Evolutionary conservation across 2,113 vertebrate genomes (phyloP), one percentile per base, ranked within the genome.

Genomic region (Argyrosomus japonicus): DNA sequence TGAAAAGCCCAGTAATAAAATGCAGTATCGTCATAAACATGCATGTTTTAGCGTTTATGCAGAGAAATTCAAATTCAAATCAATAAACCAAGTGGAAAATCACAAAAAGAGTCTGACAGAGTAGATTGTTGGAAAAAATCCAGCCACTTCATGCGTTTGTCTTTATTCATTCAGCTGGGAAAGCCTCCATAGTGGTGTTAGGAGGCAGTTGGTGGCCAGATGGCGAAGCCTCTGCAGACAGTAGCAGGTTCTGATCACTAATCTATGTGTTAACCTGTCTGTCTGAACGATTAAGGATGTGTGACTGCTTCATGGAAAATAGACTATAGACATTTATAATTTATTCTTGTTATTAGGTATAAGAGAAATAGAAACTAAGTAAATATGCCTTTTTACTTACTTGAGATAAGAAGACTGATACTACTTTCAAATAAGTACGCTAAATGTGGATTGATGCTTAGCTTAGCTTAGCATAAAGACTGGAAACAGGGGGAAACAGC

Each of bases 171-270:
- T 27, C 10, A 10, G 21, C 29, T 61, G 18, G 40, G 58, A 63
- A 23, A 43, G 12, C 13, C 12, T 36, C 21, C 50, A 21, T 25
- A 14, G 51, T 25, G 40, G 61, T 58, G 51, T 57, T 14, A 11
- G 21, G 58, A 71, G 69, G 51, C 61, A 73, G 69, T 64, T 73
- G 61, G 78, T 25, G 27, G 11, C 69, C 78, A 65, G 68, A 48
- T 80, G 61, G 78, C 65, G 78, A 32, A 7, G 60, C 60, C 51
- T 56, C 77, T 63, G 36, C 25, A 27, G 54, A 58, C 69, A 27
- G 40, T 14, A 13, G 53, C 57, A 62, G n/a, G 12, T 45, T 17
- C 40, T 58, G 18, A 29, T 32, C 57, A 40, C 25, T 60, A 47
- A 73, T 73, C 23, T 36, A 47, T 32, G 36, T 32, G 45, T 4